Base-by-base conservation (phyloP, 2,113 vertebrate species). In the Bettongia penicillata region DNA sequence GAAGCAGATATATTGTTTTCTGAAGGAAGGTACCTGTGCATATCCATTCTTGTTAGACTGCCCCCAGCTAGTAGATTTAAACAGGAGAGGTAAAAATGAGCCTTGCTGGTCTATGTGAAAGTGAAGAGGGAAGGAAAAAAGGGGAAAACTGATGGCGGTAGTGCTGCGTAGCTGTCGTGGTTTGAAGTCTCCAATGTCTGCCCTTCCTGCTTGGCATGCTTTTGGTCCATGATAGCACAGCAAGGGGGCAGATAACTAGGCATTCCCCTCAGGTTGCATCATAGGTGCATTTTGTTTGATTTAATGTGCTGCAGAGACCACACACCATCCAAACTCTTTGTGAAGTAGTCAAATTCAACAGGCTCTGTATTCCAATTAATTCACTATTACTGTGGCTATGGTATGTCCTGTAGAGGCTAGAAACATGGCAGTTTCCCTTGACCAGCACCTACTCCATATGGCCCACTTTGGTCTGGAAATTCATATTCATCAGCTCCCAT, bases 401-500 rank as follows among this genome's bases (percentile, higher is more conserved):
- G 6, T 37, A 43, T 22, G 68, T 84, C 28, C 37, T 22, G 7
- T 84, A 84, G 37, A 84, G 14, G 68, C 68, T 84, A 22, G n/a
- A 8, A 84, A 43, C 2, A 0, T 90, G 92, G 61, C 96, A 77
- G 50, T 92, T 93, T 95, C 57, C 57, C 25, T 0, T 97, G 96
- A 97, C 97, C 96, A 97, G 96, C 1, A 84, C 37, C 5, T 22
- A 43, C 31, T 7, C 68, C 68, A n/a, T n/a, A 43, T 84, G n/a
- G 90, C 93, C 96, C 91, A 90, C 93, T 90, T 94, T 52, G 95
- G 93, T 89, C 89, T 91, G 92, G 89, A 50, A 96, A 93, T 92
- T 91, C 93, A 95, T 95, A 96, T 96, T 31, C 90, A 95, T 97
- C 94, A 93, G 97, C 96, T 94, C 95, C 92, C 95, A 95, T 97